These are phyloP conservation scores for human (Homo sapiens) DNA, from an alignment of 2,113 vertebrate species.

Conservation along the genomic window DNA sequence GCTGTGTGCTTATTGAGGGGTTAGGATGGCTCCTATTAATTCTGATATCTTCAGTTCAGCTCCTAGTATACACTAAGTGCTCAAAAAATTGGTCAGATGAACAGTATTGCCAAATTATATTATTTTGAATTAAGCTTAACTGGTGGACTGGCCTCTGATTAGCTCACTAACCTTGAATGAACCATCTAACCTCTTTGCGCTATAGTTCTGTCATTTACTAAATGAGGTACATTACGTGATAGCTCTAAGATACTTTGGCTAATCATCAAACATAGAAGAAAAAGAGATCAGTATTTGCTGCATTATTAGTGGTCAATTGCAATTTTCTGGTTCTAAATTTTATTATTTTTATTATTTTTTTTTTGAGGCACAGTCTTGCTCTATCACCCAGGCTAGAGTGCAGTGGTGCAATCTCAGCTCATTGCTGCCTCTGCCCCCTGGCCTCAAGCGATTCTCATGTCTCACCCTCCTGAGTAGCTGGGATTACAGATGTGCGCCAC, in stretches of 20 bases:
- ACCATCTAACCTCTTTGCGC: not conserved
- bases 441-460: too few relatives aligned
- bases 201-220: constrained; percentile 30
- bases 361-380: too few relatives aligned
- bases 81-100: not conserved
- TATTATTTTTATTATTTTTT: not conserved
- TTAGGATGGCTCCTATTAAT: not conserved
- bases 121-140: constrained; percentile 36
- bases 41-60: not conserved
- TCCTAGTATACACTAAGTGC: not conserved
- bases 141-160: not conserved
- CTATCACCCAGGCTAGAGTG: too few relatives aligned
- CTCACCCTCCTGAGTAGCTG: too few relatives aligned
- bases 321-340: constrained; percentile 51
- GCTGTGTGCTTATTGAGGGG: not conserved
- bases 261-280: not conserved
- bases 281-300: not conserved
- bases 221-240: not conserved
- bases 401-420: too few relatives aligned
- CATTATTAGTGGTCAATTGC: not conserved
- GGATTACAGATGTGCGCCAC: too few relatives aligned
- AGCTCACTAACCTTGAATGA: constrained; percentile 36
- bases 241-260: constrained; percentile 27
- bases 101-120: not conserved
- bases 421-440: too few relatives aligned